These are phyloP conservation scores for Saccostrea glomerata DNA, from an alignment of 1,140 invertebrate species.

Conservation along the genomic window DNA sequence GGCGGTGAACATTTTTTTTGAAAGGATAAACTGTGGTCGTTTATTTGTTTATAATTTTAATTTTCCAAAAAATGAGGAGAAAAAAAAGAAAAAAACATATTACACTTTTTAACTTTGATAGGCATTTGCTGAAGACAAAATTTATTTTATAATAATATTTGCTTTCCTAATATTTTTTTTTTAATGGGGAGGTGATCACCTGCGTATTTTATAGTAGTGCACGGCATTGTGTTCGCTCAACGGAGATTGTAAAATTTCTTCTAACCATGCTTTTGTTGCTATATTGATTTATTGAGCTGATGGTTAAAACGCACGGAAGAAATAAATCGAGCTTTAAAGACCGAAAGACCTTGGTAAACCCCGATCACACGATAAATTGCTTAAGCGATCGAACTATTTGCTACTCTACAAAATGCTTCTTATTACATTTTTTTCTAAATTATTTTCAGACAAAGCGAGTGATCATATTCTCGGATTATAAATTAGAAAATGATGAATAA, in stretches of 20 bases:
- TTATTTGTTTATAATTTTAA: neutral
- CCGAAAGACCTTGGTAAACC: slow-evolving; percentile 31
- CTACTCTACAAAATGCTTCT: neutral
- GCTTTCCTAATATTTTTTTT: neutral
- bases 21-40: neutral
- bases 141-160: neutral
- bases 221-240: slow-evolving; percentile 13
- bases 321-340: slow-evolving; percentile 38
- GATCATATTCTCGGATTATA: neutral
- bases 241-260: slow-evolving; percentile 35
- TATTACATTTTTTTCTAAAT: neutral
- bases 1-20: neutral
- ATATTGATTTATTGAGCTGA: slow-evolving; percentile 31
- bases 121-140: neutral
- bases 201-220: slow-evolving; percentile 11
- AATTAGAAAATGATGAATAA: neutral
- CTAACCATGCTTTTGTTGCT: slow-evolving; percentile 28
- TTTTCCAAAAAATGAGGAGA: neutral
- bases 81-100: neutral
- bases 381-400: neutral
- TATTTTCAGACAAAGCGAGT: neutral
- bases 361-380: slow-evolving; percentile 30
- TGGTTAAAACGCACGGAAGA: slow-evolving; percentile 29
- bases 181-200: neutral
- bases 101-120: neutral